Evolutionary conservation across 2,888 invertebrate species (phyloP), one percentile per base, ranked within the genome.

Genomic region (Cephus pygmeus): DNA sequence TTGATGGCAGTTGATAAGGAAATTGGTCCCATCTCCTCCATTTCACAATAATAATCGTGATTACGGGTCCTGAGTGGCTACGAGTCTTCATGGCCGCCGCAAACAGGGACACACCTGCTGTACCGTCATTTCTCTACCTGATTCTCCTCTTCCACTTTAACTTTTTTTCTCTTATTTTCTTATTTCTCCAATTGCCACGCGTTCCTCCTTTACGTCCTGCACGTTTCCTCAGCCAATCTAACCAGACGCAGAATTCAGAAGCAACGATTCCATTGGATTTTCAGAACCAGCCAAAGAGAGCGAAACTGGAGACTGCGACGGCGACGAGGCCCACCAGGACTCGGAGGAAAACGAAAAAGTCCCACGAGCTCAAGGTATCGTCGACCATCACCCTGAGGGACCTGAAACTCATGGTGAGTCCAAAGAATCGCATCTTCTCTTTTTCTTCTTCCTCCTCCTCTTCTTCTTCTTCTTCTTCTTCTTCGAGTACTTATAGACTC

Each of bases 321-420:
- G 56, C 56, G 56, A 56, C 56, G 56, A 87, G 90, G 79, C 88
- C 89, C 0, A 88, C 88, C 76, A 88, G 90, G 76, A 86, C 88
- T 69, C 86, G 90, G 77, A 87, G 90, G 84, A 90, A 90, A 88
- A 79, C 88, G 73, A 89, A 90, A 80, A 90, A 90, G 56, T 89
- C 88, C 35, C 89, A 90, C 79, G 89, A 90, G 77, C 84, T 90
- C 34, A 90, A 89, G 81, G 90, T 90, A 40, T 90, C 90, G 23
- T 90, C 90, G 12, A 88, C 87, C 75, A 90, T 88, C 77, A 90
- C 90, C 15, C 79, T 90, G 68, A 90, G 88, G 79, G 90, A 90
- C 75, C 85, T 90, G 33, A 90, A 90, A 85, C 86, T 90, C 56
- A 88, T 90, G 90, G 90, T 90, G 79, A 87, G 87, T 84, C 35